phyloP scores from a whole-genome alignment of 2,113 vertebrate species.

The Paralichthys olivaceus region DNA sequence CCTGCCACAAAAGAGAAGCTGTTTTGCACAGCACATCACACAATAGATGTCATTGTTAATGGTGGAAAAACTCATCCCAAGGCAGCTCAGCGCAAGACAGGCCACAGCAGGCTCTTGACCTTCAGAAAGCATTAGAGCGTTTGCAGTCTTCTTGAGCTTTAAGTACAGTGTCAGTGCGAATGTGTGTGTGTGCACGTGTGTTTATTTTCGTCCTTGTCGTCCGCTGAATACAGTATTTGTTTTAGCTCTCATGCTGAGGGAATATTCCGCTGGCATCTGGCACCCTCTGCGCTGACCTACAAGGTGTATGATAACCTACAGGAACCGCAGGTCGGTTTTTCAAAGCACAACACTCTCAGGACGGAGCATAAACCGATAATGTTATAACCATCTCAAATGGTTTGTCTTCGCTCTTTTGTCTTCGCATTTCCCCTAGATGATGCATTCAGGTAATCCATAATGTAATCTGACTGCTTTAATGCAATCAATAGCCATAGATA shows the following conservation, averaged over 20 bases:
- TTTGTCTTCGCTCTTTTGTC: conserved; percentile 25
- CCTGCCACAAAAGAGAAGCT: background rate
- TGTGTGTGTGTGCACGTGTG: conserved; percentile 4
- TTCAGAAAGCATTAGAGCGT: conserved; percentile 7
- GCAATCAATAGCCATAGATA: conserved; percentile 47
- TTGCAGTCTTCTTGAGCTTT: background rate
- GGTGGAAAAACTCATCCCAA: background rate
- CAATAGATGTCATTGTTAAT: background rate
- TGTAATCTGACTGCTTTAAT: conserved; percentile 51
- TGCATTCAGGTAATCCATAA: conserved; percentile 29
- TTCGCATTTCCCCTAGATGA: conserved; percentile 12
- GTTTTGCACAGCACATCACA: background rate
- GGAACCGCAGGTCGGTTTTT: conserved; percentile 57
- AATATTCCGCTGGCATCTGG: conserved; percentile 52
- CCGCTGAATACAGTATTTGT: conserved; percentile 45
- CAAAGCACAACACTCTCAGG: conserved; percentile 54
- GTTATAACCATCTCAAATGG: conserved; percentile 47
- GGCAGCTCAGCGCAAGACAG: background rate
- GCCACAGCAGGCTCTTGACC: conserved; percentile 22
- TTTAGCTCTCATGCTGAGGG: conserved; percentile 35
- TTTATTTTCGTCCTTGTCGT: conserved; percentile 37
- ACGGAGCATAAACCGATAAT: conserved; percentile 36
- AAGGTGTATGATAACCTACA: conserved; percentile 65
- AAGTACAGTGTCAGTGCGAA: background rate
- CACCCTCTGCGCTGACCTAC: conserved; percentile 62